Evolutionary conservation across 2,113 vertebrate genomes (phyloP).

Genomic region (Pollimyrus isidori): DNA sequence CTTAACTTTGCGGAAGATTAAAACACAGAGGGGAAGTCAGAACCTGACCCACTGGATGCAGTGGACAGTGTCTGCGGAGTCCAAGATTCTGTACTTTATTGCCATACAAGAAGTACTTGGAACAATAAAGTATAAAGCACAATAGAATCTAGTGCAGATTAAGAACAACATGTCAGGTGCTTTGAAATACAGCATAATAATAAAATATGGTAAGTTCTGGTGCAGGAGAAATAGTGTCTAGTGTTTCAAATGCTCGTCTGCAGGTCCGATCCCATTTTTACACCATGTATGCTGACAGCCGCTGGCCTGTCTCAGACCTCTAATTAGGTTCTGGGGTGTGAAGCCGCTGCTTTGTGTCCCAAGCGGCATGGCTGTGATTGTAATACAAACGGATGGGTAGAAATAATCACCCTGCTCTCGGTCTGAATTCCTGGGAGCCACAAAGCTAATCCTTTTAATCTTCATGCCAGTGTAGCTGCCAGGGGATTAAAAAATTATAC

Average conservation of each 20-base stretch:
- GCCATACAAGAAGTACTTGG: not conserved
- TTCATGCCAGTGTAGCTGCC: conserved; percentile 10
- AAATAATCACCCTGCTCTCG: not conserved
- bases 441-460: conserved; percentile 26
- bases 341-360: not conserved
- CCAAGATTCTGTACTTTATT: not conserved
- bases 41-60: not conserved
- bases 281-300: not conserved
- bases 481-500: conserved; percentile 26
- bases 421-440: conserved; percentile 13
- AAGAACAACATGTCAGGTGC: not conserved
- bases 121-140: not conserved
- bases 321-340: not conserved
- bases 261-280: not conserved
- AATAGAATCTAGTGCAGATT: not conserved
- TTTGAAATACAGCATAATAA: not conserved
- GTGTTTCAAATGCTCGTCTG: not conserved
- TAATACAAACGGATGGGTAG: conserved; percentile 6
- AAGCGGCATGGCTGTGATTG: not conserved
- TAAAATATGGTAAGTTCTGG: not conserved
- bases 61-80: not conserved
- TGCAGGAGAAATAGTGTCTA: not conserved
- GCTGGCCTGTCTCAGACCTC: not conserved
- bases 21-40: not conserved
- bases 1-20: not conserved